Conservation (phyloP, 2,888 invertebrate genomes). For the Hypsopygia costalis region DNA sequence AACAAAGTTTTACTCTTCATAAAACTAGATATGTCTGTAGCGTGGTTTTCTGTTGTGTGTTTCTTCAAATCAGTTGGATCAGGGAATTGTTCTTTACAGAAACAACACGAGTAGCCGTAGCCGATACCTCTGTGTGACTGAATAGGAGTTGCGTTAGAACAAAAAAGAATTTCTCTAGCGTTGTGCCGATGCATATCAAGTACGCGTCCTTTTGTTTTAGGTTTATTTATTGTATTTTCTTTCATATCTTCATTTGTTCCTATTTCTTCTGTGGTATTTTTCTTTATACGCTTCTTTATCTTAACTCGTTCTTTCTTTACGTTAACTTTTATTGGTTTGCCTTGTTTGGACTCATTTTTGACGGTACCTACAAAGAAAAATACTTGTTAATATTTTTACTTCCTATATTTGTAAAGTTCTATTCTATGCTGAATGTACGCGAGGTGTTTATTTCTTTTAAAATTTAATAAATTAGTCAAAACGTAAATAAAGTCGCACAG, state of each 20-base stretch:
- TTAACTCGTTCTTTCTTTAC: not conserved
- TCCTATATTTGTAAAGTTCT: too few species aligned
- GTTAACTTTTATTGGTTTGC: not conserved
- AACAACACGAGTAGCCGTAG: conserved; percentile 46
- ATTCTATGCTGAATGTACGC: too few species aligned
- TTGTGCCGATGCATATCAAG: conserved; percentile 39
- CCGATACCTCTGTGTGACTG: conserved; percentile 34
- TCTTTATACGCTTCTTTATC: not conserved
- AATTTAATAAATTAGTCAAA: too few species aligned
- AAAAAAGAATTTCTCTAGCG: conserved; percentile 35
- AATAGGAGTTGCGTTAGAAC: conserved; percentile 54
- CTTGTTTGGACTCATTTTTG: not conserved
- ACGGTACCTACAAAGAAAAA: conserved; percentile 27
- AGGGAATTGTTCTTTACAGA: conserved; percentile 33
- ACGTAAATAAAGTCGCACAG: too few species aligned
- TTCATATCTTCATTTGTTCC: not conserved
- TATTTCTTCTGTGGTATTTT: not conserved
- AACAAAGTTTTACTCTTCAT: conserved; percentile 28
- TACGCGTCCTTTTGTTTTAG: conserved; percentile 9
- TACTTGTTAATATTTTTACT: conserved; percentile 16
- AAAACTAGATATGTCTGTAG: conserved; percentile 29
- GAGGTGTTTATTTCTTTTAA: too few species aligned
- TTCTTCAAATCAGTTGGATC: conserved; percentile 40
- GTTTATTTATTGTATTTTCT: not conserved
- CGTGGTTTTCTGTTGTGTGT: conserved; percentile 38